These are phyloP conservation scores for Spilogale gracilis DNA, from an alignment of 2,113 vertebrate genomes.

Conservation along the genomic window DNA sequence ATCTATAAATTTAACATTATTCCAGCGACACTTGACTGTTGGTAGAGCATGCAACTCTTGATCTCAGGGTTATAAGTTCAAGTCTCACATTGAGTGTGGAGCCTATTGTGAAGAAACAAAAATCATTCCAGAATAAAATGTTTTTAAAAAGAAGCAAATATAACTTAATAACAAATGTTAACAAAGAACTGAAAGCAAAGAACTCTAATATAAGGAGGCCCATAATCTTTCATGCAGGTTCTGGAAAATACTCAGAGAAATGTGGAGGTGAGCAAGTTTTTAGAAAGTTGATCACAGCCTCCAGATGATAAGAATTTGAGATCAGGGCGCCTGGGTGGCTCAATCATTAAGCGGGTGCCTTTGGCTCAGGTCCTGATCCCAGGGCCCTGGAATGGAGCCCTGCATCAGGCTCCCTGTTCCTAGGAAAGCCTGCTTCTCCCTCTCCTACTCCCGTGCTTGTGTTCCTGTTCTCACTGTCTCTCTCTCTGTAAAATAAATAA, in stretches of 20 bases:
- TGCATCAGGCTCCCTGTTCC: too few species aligned
- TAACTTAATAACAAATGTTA: background rate
- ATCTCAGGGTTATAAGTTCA: background rate
- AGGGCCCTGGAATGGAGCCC: too few species aligned
- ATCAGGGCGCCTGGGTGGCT: background rate
- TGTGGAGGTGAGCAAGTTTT: background rate
- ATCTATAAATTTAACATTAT: background rate
- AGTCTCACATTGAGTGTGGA: background rate
- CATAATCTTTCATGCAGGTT: background rate
- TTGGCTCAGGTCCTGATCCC: too few species aligned
- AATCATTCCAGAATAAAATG: background rate
- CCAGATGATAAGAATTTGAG: background rate
- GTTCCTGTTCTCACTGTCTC: too few species aligned
- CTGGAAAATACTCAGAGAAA: background rate
- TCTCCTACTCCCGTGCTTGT: too few species aligned
- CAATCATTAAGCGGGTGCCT: too few species aligned
- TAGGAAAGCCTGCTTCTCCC: too few species aligned
- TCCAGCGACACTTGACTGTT: background rate
- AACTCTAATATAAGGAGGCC: background rate
- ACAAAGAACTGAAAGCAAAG: conserved; percentile 8
- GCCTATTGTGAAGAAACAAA: background rate
- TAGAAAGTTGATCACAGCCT: background rate
- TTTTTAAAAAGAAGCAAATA: background rate
- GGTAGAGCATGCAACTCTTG: background rate
- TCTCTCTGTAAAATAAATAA: too few species aligned